Conservation (phyloP, 2,797 vertebrate genomes). For the Tamandua tetradactyla region DNA sequence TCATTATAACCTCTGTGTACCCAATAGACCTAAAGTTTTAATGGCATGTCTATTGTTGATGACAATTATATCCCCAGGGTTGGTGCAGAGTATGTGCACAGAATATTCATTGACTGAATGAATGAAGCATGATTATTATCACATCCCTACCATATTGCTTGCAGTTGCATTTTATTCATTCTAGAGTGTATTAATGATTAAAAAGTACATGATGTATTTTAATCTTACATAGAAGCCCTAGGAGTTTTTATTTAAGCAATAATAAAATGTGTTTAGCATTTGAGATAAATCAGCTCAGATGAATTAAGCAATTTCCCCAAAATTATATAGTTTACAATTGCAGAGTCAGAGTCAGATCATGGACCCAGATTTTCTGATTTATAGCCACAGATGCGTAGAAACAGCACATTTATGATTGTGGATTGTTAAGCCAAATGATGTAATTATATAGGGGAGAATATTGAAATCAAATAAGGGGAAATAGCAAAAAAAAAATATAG, state of each 20-base stretch:
- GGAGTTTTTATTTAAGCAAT: neutral
- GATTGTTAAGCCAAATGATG: neutral
- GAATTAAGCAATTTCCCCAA: constrained; percentile 4
- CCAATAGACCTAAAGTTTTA: neutral
- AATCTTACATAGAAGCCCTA: neutral
- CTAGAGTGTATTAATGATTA: constrained; percentile 38
- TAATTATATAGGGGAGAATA: neutral
- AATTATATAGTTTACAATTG: neutral
- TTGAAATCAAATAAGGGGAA: neutral
- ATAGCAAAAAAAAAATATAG: neutral
- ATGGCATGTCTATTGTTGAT: neutral
- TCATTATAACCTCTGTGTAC: neutral
- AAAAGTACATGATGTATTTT: constrained; percentile 26
- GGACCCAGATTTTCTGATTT: neutral
- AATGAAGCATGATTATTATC: neutral
- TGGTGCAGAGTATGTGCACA: neutral
- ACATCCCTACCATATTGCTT: neutral
- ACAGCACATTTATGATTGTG: neutral
- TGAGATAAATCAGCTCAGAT: neutral
- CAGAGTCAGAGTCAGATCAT: neutral
- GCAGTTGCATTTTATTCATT: neutral
- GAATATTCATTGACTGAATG: neutral
- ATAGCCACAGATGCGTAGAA: neutral
- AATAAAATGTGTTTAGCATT: constrained; percentile 21
- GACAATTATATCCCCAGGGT: neutral